These are phyloP conservation scores for Galaxias olidus DNA, from an alignment of 2,797 vertebrate genomes.

Conservation along the genomic window DNA sequence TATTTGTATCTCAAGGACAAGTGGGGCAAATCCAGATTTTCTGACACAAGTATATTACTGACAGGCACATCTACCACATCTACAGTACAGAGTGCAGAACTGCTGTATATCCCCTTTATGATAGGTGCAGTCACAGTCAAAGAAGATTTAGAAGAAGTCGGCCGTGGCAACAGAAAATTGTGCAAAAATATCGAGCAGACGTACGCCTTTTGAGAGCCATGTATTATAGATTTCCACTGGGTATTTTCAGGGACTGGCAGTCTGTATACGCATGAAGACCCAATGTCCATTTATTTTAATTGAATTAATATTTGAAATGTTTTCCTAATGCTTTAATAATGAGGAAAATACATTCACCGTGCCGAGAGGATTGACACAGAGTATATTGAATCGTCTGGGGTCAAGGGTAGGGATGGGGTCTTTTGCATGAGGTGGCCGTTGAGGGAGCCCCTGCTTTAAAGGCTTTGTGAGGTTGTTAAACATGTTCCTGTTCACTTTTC, in stretches of 20 bases:
- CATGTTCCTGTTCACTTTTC: slow-evolving; percentile 73
- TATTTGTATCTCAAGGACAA: slow-evolving; percentile 51
- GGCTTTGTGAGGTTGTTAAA: slow-evolving; percentile 73
- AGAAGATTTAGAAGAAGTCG: no score
- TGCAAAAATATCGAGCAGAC: slow-evolving; percentile 35
- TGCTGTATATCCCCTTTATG: slow-evolving; percentile 53
- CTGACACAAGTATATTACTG: slow-evolving; percentile 38
- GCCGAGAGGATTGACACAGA: no score
- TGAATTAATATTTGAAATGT: no score
- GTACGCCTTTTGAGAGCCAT: neutral
- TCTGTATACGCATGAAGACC: no score
- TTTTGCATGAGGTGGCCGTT: slow-evolving; percentile 52
- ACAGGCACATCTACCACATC: slow-evolving; percentile 27
- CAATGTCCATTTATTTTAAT: no score
- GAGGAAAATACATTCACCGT: no score
- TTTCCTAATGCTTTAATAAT: no score
- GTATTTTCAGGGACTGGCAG: no score
- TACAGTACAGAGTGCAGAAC: slow-evolving; percentile 19
- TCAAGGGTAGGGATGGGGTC: neutral
- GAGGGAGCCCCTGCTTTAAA: slow-evolving; percentile 60
- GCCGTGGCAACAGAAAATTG: slow-evolving; percentile 52
- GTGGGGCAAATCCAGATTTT: slow-evolving; percentile 30
- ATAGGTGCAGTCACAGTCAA: no score
- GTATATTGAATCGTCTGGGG: no score
- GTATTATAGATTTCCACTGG: no score